Conservation (phyloP, 1,140 invertebrate species). For the Eueides isabella region DNA sequence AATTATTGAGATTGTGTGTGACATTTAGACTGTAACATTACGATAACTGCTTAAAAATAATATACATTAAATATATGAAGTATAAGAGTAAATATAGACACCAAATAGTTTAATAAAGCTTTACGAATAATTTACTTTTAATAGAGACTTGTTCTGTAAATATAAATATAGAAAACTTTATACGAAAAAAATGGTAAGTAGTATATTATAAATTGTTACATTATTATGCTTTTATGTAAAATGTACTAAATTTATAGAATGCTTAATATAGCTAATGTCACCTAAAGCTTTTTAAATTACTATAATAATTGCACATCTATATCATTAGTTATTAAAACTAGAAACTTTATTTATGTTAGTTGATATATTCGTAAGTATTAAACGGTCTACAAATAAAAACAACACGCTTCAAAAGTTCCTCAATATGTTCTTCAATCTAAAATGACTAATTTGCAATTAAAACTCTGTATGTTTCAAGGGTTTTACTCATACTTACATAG, state of each 20-base stretch:
- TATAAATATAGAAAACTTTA: not conserved
- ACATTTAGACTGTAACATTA: slow-evolving; percentile 11
- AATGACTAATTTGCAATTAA: not conserved
- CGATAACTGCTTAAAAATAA: slow-evolving; percentile 1
- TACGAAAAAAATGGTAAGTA: not conserved
- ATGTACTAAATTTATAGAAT: not conserved
- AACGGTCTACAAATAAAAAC: not conserved
- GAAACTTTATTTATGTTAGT: not conserved
- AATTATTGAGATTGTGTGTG: slow-evolving; percentile 28
- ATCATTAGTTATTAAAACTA: not conserved
- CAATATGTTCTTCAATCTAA: not conserved
- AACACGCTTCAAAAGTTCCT: not conserved
- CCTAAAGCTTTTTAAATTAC: not conserved
- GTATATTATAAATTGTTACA: not conserved
- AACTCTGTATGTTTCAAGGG: not conserved
- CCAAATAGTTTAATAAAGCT: slow-evolving; percentile 20
- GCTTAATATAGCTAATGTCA: not conserved
- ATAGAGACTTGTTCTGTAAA: not conserved
- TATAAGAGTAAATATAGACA: slow-evolving; percentile 14
- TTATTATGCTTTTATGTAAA: not conserved
- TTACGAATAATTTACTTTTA: not conserved
- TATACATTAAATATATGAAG: not conserved
- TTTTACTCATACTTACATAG: not conserved
- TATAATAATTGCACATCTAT: not conserved
- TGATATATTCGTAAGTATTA: not conserved